Conservation (phyloP, 2,888 invertebrate species). For the Balanococcus diminutus region DNA sequence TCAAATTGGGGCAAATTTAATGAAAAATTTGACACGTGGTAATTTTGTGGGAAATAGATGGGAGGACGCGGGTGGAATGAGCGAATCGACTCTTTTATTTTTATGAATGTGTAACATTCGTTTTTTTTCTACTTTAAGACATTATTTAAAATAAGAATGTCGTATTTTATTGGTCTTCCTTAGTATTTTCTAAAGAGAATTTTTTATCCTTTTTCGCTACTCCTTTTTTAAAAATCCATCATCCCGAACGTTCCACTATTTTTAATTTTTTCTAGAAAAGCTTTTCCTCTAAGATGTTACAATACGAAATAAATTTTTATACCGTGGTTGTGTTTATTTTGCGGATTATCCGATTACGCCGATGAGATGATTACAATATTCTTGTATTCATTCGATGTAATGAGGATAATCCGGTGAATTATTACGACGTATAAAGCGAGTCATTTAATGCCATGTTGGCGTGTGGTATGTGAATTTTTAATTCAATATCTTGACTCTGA, state of each 20-base stretch:
- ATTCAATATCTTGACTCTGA: too few species aligned
- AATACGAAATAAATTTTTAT: slow-evolving; percentile 22
- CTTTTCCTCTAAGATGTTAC: slow-evolving; percentile 7
- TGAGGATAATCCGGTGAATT: too few species aligned
- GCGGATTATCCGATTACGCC: neutral
- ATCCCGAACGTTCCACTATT: slow-evolving; percentile 21
- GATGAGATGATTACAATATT: neutral
- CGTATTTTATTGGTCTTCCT: slow-evolving; percentile 20
- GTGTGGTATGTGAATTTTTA: too few species aligned
- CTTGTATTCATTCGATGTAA: neutral
- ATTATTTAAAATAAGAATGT: neutral
- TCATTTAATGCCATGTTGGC: too few species aligned
- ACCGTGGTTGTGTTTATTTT: slow-evolving; percentile 18
- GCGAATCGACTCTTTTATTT: neutral
- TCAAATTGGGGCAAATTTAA: neutral
- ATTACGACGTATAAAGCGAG: too few species aligned
- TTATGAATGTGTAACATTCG: neutral
- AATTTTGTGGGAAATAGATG: neutral
- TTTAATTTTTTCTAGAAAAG: slow-evolving; percentile 17
- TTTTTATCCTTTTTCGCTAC: slow-evolving; percentile 25
- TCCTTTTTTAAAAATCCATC: neutral
- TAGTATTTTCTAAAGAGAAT: neutral
- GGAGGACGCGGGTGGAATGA: neutral
- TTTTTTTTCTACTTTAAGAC: neutral
- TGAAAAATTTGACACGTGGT: neutral